Evolutionary conservation across 1,140 invertebrate species (phyloP), one percentile per base, ranked within the genome.

Genomic region (Paralvinella palmiformis): DNA sequence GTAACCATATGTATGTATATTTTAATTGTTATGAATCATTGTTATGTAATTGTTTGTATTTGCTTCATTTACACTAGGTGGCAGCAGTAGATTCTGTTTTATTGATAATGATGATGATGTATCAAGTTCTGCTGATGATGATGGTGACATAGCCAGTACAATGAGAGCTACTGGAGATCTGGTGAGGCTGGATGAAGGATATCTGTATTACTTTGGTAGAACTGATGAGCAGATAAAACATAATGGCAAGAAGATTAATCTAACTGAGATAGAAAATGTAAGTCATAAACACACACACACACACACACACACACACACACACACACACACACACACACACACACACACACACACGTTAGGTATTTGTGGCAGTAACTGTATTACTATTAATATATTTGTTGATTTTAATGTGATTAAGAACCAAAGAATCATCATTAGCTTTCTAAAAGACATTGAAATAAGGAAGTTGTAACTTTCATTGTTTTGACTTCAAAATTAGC

Each of bases 151-250:
- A n/a, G n/a, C n/a, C n/a, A n/a, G n/a, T n/a, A n/a, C n/a, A n/a
- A 36, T 85, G 77, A 78, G 88, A 70, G 77, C 83, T 66, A 88
- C 88, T 62, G 89, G 89, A 50, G 89, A 91, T 76, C 63, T 86
- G 56, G 88, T 79, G 20, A 66, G 68, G 57, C 44, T 75, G 15
- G 53, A 65, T 20, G 69, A 77, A 33, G 73, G 78, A 59, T 82
- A 82, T 5, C 77, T 89, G n/a, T 85, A 84, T 70, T 89, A 86
- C 68, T 79, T 84, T 69, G 85, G 86, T 13, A 82, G 90, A 59
- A 82, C 76, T 67, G 86, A 89, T 80, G 81, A 84, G 65, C 75
- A 85, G 41, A 80, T 91, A n/a, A 92, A 92, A 80, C 79, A 88
- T 75, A 86, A 87, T 79, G 90, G 89, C 1, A 83, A 86, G 67